phyloP scores from a whole-genome alignment of 1,140 invertebrate genomes.

The Holotrichia oblita region DNA sequence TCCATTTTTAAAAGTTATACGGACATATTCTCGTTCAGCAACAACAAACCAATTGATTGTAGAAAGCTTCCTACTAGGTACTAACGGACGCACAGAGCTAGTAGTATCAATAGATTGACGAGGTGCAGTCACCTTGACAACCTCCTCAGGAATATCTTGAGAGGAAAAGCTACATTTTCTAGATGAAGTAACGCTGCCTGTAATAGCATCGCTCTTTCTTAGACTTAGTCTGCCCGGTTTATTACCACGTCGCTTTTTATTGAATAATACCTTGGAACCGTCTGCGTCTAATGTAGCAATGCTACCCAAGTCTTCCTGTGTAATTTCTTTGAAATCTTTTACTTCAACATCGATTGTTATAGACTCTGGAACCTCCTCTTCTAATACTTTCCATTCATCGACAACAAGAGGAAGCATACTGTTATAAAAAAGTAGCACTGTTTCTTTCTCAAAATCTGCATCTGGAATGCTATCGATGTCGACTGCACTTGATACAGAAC shows the following conservation, averaged over 20 bases:
- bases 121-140: not conserved
- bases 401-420: slow-evolving; percentile 26
- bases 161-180: not conserved
- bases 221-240: not conserved
- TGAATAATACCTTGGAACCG: slow-evolving; percentile 18
- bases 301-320: not conserved
- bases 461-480: not conserved
- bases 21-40: slow-evolving; percentile 11
- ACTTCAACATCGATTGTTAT: not conserved
- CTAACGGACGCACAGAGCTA: not conserved
- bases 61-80: too few species aligned
- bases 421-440: slow-evolving; percentile 37
- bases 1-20: slow-evolving; percentile 52
- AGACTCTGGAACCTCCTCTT: not conserved
- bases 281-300: not conserved
- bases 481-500: not conserved
- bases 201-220: not conserved
- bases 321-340: slow-evolving; percentile 36
- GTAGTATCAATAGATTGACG: not conserved
- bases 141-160: not conserved
- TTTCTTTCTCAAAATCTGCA: slow-evolving; percentile 36
- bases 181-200: not conserved
- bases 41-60: not conserved
- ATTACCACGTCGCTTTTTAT: not conserved
- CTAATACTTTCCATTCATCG: slow-evolving; percentile 4